Conservation (phyloP, 37 sponge, comb jelly and placozoan genomes). For the Spongia lamella region DNA sequence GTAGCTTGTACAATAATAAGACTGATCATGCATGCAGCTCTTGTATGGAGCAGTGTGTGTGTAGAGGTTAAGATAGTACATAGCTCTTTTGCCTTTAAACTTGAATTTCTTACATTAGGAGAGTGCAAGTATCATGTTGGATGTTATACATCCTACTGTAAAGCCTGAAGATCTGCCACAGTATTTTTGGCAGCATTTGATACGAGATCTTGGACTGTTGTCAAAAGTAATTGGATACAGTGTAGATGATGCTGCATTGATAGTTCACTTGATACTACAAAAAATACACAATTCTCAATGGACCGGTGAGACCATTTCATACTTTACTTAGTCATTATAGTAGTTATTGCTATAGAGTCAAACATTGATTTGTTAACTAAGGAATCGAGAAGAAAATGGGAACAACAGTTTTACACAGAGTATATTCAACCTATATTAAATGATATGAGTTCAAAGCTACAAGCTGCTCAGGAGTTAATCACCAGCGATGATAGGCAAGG, state of each 20-base stretch:
- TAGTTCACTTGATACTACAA: constrained; percentile 51
- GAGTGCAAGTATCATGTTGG: background rate
- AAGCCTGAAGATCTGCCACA: constrained; percentile 23
- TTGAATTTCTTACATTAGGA: too few species aligned
- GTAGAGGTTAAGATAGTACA: too few species aligned
- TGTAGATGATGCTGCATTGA: constrained; percentile 41
- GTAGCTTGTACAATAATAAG: constrained; percentile 58
- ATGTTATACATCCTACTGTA: background rate
- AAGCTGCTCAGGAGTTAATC: too few species aligned
- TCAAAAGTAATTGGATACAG: constrained; percentile 29
- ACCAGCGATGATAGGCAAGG: too few species aligned
- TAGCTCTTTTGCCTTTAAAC: too few species aligned
- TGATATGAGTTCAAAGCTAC: too few species aligned
- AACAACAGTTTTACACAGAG: background rate
- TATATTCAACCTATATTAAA: constrained; percentile 8
- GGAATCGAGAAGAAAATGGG: constrained; percentile 7
- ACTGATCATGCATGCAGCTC: constrained; percentile 66
- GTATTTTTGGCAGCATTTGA: constrained; percentile 58
- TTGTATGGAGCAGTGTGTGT: constrained; percentile 50
- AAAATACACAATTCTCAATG: background rate
- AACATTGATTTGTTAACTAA: too few species aligned
- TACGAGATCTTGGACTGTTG: constrained; percentile 35
- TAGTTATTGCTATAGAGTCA: too few species aligned
- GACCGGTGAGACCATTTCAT: too few species aligned
- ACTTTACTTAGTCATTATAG: too few species aligned